These are phyloP conservation scores for Diadophis punctatus DNA, from an alignment of 2,113 vertebrate species.

Conservation along the genomic window DNA sequence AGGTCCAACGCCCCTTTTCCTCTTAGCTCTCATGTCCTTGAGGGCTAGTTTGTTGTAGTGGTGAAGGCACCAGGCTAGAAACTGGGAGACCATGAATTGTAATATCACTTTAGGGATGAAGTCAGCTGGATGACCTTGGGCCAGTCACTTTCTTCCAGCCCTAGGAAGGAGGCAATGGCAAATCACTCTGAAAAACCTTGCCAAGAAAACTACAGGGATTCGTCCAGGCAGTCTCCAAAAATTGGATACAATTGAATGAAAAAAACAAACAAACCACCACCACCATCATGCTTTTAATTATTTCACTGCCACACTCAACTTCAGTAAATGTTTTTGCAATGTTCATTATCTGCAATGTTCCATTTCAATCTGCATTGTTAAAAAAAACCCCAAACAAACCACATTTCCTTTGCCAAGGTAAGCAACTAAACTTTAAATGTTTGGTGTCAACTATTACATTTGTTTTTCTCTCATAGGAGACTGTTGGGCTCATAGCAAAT, in stretches of 20 bases:
- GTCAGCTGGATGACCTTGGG: too few species aligned
- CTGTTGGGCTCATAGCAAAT: neutral
- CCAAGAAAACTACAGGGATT: too few species aligned
- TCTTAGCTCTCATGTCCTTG: too few species aligned
- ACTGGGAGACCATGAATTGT: neutral
- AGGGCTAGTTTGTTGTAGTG: too few species aligned
- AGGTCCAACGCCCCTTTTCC: too few species aligned
- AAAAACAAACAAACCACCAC: neutral
- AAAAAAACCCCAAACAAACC: neutral
- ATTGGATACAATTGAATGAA: neutral
- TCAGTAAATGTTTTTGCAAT: neutral
- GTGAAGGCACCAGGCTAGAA: neutral
- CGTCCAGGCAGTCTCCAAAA: neutral
- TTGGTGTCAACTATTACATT: neutral
- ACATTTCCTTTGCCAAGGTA: neutral
- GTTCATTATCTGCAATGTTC: neutral
- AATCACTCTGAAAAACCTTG: neutral
- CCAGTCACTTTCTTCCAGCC: neutral
- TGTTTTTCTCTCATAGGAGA: neutral
- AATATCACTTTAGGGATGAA: neutral
- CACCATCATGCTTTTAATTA: neutral
- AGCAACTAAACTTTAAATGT: neutral
- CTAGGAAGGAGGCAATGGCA: neutral
- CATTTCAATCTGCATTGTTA: neutral
- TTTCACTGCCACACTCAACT: neutral